Base-by-base conservation (phyloP, 2,113 vertebrate species). In the Alethe diademata region DNA sequence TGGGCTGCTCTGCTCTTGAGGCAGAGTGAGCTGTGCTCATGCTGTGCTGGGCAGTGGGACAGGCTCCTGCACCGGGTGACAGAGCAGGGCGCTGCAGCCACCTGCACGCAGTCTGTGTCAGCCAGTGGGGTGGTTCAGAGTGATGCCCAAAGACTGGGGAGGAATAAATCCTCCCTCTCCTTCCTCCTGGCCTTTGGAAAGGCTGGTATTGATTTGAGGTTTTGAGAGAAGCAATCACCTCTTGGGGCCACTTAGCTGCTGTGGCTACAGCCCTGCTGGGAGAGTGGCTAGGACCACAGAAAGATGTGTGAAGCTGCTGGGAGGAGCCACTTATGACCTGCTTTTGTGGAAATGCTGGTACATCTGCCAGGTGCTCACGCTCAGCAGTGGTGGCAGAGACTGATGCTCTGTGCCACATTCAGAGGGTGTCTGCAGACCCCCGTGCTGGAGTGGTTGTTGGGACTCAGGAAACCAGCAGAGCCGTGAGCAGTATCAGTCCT, bases 171-270 rank as follows among this genome's bases (percentile, higher is more conserved):
- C 51, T 82, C n/a, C 71, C 12, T 48, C 33, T 81, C 53, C 18
- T 74, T 80, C 57, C 64, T 56, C 61, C 87, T 82, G 62, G 69
- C 67, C 60, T 36, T 65, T 5, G n/a, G 43, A 92, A 91, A 69
- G n/a, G 65, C 79, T 73, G 93, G 9, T 90, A 95, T 95, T 2
- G 94, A 97, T 88, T 72, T 85, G 93, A 85, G 96, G 95, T 94
- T 96, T 91, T 2, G 3, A 0, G 3, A 75, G 53, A 70, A 96
- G 61, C 0, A 8, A 72, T 93, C 0, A 48, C 31, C 84, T 87
- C 91, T 75, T 0, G 6, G 89, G 93, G 58, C 35, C 60, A 54
- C 48, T 95, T 89, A 42, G 81, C 62, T 92, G 42, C 65, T 93
- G 84, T 4, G 29, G 82, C 79, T 11, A 5, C 61, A 43, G 89